Conservation (phyloP, 2,113 vertebrate genomes). For the Vidua macroura region DNA sequence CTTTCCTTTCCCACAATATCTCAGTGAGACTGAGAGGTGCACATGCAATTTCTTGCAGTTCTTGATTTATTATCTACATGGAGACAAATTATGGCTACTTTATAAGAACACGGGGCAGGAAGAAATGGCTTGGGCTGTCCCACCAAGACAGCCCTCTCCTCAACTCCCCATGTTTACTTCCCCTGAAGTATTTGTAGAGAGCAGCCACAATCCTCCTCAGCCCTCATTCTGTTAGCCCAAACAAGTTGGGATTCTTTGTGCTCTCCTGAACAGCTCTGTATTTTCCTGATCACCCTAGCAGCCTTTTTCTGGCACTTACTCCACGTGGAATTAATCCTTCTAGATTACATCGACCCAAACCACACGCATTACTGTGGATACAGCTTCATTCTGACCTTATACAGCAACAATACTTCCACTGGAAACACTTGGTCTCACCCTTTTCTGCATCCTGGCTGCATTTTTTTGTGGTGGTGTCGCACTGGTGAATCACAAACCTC, state of each 20-base stretch:
- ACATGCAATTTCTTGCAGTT: neutral
- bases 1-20: neutral
- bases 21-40: neutral
- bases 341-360: neutral
- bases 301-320: neutral
- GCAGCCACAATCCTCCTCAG: neutral
- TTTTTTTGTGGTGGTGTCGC: rapidly evolving
- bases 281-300: neutral
- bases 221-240: neutral
- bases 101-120: neutral
- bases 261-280: neutral
- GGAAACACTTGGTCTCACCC: neutral
- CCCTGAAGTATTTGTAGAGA: neutral
- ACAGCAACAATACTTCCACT: neutral
- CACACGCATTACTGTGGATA: neutral
- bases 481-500: neutral
- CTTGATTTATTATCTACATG: neutral
- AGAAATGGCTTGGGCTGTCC: neutral
- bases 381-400: rapidly evolving
- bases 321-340: neutral
- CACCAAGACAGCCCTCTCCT: neutral
- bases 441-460: neutral
- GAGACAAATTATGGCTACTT: neutral
- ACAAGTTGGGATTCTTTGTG: neutral
- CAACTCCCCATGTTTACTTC: neutral